Conservation (phyloP, 2,888 invertebrate genomes). For the Acrocera orbiculus region DNA sequence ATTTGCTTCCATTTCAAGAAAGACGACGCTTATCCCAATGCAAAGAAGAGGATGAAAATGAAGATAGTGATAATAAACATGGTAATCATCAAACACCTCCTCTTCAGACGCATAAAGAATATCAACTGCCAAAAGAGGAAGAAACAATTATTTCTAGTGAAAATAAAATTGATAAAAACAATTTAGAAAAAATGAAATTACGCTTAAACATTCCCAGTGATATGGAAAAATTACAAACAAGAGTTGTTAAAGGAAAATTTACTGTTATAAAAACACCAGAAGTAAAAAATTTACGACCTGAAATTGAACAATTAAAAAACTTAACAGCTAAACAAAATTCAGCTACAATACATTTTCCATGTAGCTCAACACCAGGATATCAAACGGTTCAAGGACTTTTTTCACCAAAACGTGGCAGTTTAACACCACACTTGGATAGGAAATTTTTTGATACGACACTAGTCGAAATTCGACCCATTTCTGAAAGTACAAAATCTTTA, state of each 20-base stretch:
- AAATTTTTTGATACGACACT: constrained; percentile 67
- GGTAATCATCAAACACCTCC: neutral
- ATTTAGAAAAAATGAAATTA: too few species aligned
- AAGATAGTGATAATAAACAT: constrained; percentile 23
- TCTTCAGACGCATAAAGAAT: neutral
- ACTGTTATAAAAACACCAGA: constrained; percentile 33
- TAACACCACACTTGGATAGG: constrained; percentile 52
- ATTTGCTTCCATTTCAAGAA: constrained; percentile 37
- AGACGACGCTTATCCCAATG: constrained; percentile 61
- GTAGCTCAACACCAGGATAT: constrained; percentile 37
- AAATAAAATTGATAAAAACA: too few species aligned
- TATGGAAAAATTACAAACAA: constrained; percentile 12
- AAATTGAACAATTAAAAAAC: constrained; percentile 22
- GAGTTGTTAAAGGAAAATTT: constrained; percentile 34
- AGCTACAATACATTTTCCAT: constrained; percentile 51
- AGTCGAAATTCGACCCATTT: constrained; percentile 51
- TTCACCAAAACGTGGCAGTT: constrained; percentile 18
- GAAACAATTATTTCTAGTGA: neutral
- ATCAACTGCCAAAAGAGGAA: neutral
- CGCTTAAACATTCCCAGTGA: too few species aligned
- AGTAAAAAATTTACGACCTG: constrained; percentile 17
- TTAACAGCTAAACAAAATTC: constrained; percentile 29
- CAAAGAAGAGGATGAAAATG: constrained; percentile 69
- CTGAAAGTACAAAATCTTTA: constrained; percentile 26
- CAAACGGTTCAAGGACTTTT: constrained; percentile 44